phyloP scores from a whole-genome alignment of 2,113 vertebrate species.

The Silurus asotus region DNA sequence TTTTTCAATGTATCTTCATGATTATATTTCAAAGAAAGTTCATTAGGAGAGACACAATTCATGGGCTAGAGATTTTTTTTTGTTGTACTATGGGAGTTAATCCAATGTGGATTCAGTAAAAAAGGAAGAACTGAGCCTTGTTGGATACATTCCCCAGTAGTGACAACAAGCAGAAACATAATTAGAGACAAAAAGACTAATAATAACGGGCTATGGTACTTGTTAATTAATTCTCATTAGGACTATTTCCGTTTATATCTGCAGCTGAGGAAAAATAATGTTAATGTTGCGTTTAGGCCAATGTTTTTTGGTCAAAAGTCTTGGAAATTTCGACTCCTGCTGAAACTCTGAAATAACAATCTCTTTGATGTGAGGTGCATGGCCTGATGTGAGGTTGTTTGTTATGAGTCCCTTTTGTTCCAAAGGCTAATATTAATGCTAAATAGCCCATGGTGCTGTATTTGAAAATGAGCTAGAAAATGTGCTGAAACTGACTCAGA shows the following conservation, averaged over 20 bases:
- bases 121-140: constrained; percentile 41
- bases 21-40: background rate
- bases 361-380: background rate
- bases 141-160: constrained; percentile 55
- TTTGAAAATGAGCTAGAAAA: constrained; percentile 16
- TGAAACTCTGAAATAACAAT: constrained; percentile 6
- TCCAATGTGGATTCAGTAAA: constrained; percentile 26
- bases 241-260: constrained; percentile 56
- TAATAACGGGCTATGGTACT: constrained; percentile 67
- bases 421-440: constrained; percentile 13
- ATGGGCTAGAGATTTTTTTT: background rate
- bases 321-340: constrained; percentile 36
- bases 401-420: constrained; percentile 25
- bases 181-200: constrained; percentile 66
- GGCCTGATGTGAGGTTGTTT: background rate
- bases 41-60: background rate
- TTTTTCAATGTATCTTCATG: background rate
- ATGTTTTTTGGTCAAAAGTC: constrained; percentile 57
- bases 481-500: constrained; percentile 41
- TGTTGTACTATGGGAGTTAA: background rate
- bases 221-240: constrained; percentile 69
- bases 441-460: background rate
- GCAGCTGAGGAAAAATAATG: constrained; percentile 51
- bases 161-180: constrained; percentile 62
- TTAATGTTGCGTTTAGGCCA: constrained; percentile 43